Base-by-base conservation (phyloP, 30 jellyfish, hydroid and myxozoan species). In the Aurelia sp. region DNA sequence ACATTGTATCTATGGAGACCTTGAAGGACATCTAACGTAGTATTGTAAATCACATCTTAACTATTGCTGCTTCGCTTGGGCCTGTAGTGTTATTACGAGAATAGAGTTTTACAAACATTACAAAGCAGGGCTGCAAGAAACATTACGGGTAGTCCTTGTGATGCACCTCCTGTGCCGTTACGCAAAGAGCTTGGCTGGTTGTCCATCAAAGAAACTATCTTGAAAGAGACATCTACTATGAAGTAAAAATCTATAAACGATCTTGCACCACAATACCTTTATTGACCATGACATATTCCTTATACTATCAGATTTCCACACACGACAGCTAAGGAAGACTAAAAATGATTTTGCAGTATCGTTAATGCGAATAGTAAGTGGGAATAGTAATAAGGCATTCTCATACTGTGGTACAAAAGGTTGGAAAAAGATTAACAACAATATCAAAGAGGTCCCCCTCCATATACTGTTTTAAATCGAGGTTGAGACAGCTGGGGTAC, bases 41-140 rank as follows among this genome's bases (percentile, higher is more conserved):
- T 35, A 69, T 4, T 69, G 60, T 69, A 35, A 31, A n/a, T n/a
- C n/a, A n/a, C n/a, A n/a, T n/a, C n/a, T n/a, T n/a, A 65, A 65
- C 76, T n/a, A 65, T 65, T 27, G 76, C 76, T 65, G 76, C 57
- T 65, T 57, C 76, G 76, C 0, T 17, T 65, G 57, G 76, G 76
- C 57, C 76, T 65, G 76, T 17, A 18, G 57, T 65, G 76, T 57
- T 9, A 65, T 65, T 4, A 65, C 76, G 57, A 65, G 48, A 65
- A 65, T 9, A 27, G 76, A 65, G 76, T 6, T 57, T 65, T 35
- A 0, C 4, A 23, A 65, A 65, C 3, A 20, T 2, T 65, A 17
- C 23, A 23, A 65, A 65, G 7, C 23, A 23, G 57, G 76, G 11
- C 69, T 59, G 69, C 69, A 0, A 1, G 69, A 18, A 59, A 1